Conservation (phyloP, 64 coral and sea anemone species). For the Pocillopora verrucosa region DNA sequence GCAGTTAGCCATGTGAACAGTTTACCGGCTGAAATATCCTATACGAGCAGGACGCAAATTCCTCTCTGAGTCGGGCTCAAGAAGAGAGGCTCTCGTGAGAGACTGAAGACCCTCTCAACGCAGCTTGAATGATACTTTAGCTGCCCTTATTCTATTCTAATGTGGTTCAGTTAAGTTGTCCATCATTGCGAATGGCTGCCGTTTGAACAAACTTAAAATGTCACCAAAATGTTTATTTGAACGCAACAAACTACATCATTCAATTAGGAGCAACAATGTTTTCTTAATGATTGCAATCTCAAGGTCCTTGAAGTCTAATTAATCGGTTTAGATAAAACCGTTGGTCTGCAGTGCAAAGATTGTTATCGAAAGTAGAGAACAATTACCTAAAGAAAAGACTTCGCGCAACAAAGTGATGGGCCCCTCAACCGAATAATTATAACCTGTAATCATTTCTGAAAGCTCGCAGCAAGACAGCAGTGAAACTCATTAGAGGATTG, state of each 20-base stretch:
- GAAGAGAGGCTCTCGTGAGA: too few species aligned
- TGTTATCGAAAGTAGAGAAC: background rate
- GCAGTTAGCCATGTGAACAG: too few species aligned
- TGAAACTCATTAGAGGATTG: background rate
- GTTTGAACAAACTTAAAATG: background rate
- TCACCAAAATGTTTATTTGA: background rate
- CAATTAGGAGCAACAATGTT: background rate
- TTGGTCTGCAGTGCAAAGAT: background rate
- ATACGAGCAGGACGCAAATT: too few species aligned
- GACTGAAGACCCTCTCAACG: too few species aligned
- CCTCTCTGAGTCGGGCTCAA: too few species aligned
- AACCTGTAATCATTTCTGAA: slow-evolving; percentile 6
- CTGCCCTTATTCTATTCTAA: too few species aligned
- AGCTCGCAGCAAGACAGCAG: background rate
- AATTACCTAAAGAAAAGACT: background rate
- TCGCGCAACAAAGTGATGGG: background rate
- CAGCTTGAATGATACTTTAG: too few species aligned
- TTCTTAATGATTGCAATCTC: background rate
- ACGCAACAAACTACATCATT: background rate
- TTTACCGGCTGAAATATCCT: too few species aligned
- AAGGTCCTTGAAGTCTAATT: background rate
- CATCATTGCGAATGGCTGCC: background rate
- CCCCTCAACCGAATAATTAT: background rate
- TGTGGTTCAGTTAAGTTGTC: background rate
- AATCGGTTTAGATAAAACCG: slow-evolving; percentile 20